Evolutionary conservation across 2,888 invertebrate genomes (phyloP), one percentile per base, ranked within the genome.

Genomic region (Dryobota labecula): DNA sequence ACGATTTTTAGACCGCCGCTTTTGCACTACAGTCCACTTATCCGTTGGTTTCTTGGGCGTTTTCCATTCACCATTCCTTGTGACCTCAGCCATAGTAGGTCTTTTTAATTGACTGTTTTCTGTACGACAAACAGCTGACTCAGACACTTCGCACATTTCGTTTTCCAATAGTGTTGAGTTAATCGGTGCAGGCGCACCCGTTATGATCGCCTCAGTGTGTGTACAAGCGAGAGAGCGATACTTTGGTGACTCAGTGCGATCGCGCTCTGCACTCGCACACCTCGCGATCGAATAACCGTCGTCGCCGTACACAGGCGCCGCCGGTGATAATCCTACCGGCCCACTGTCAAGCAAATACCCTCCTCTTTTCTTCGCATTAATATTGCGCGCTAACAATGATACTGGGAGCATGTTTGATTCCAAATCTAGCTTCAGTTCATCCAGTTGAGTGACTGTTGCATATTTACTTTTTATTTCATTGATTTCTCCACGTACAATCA

Each of bases 301-400:
- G n/a, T n/a, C n/a, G n/a, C n/a, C n/a, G n/a, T n/a, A n/a, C n/a
- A n/a, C n/a, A n/a, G n/a, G n/a, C n/a, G n/a, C n/a, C n/a, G n/a
- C n/a, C n/a, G n/a, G n/a, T n/a, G 53, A 53, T 30, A 53, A 30
- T 3, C 53, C 53, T 33, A 54, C 53, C 53, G 53, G 53, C 18
- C 53, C n/a, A n/a, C n/a, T n/a, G n/a, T n/a, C n/a, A n/a, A n/a
- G n/a, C n/a, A n/a, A n/a, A n/a, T n/a, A n/a, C 53, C 30, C 30
- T 54, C 54, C 20, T 54, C 30, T 33, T 54, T 54, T 54, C 30
- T 54, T 54, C 54, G 33, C 20, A 20, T 33, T 54, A 11, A 54
- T 54, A 33, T 54, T 54, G 18, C 54, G 2, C 11, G 9, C 11
- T 33, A 33, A 33, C 20, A 54, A 54, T 54, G 54, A 43, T 54